phyloP scores from a whole-genome alignment of 2,113 vertebrate genomes.

The Thamnophis sirtalis region DNA sequence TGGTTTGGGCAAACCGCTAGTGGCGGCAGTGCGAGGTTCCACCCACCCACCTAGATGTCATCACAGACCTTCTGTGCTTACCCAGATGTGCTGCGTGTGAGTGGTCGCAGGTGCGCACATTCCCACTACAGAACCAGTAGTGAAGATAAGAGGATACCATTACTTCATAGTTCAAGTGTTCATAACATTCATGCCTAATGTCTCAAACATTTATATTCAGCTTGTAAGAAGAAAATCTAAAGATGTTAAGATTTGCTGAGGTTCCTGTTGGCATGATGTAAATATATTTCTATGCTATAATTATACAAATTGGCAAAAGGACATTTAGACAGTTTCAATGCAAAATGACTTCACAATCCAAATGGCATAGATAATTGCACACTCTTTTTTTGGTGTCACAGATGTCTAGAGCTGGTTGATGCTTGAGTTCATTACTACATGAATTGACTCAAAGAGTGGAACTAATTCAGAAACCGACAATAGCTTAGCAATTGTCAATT shows the following conservation, averaged over 20 bases:
- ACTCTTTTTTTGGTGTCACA: background rate
- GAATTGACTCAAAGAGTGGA: background rate
- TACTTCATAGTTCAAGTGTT: background rate
- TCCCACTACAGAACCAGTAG: too few relatives aligned
- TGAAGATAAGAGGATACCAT: too few relatives aligned
- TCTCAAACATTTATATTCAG: background rate
- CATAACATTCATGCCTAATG: background rate
- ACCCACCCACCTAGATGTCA: too few relatives aligned
- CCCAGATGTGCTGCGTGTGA: too few relatives aligned
- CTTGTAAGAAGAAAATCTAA: background rate
- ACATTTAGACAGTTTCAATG: background rate
- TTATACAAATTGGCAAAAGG: constrained; percentile 8
- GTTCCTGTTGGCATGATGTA: constrained; percentile 1
- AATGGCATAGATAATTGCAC: constrained; percentile 13
- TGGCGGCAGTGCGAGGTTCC: too few relatives aligned
- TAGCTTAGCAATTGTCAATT: constrained; percentile 6
- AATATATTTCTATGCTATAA: background rate
- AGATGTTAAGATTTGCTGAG: background rate
- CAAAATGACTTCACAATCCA: background rate
- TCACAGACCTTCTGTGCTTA: too few relatives aligned
- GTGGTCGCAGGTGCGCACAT: too few relatives aligned
- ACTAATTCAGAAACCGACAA: constrained; percentile 13
- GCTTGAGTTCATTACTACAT: background rate
- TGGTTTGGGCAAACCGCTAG: too few relatives aligned
- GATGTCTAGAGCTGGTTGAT: background rate